Percentiles rank a stretch among this genome's conserved stretches.
phyloP scores from a whole-genome alignment of 2,888 invertebrate species.

The Seira ritae region DNA sequence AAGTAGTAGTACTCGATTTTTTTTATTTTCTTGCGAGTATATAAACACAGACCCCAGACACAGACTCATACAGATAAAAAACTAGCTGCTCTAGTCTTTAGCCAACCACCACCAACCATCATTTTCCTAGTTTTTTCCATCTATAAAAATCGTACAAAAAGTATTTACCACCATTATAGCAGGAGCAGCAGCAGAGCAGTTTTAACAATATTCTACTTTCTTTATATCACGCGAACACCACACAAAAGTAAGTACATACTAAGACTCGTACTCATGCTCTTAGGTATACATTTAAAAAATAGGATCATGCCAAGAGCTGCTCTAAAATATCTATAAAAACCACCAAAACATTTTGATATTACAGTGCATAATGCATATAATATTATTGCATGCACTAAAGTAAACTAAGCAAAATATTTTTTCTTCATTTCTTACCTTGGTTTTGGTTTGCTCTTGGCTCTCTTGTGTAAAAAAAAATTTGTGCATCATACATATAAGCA shows the following conservation, averaged over 20 bases:
- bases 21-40: slow-evolving; percentile 15
- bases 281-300: background rate
- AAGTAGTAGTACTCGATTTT: slow-evolving; percentile 18
- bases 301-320: background rate
- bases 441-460: background rate
- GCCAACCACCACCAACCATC: slow-evolving; percentile 13
- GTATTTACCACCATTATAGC: slow-evolving; percentile 11
- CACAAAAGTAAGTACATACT: background rate
- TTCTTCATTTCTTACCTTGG: background rate
- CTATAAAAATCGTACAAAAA: background rate
- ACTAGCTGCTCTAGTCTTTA: slow-evolving; percentile 11
- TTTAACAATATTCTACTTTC: background rate
- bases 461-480: background rate
- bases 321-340: slow-evolving; percentile 7
- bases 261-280: background rate
- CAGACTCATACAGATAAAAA: background rate
- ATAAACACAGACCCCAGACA: background rate
- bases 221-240: background rate
- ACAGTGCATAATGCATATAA: background rate
- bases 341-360: background rate
- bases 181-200: background rate
- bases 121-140: slow-evolving; percentile 9
- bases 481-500: background rate
- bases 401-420: background rate
- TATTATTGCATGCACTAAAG: background rate